These are phyloP conservation scores for Colaptes auratus DNA, from an alignment of 2,113 vertebrate genomes.

Conservation along the genomic window DNA sequence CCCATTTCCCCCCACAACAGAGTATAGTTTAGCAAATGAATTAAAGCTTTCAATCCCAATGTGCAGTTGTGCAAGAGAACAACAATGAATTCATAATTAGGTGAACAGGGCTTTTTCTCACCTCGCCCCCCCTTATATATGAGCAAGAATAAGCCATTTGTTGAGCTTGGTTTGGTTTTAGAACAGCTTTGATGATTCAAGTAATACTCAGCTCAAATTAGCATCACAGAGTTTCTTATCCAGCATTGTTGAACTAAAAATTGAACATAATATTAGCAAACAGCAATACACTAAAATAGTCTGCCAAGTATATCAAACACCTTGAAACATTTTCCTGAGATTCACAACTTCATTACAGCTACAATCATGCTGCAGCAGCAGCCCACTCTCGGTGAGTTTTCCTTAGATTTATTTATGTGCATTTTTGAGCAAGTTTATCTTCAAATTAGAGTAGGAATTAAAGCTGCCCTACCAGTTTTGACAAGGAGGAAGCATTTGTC, in stretches of 20 bases:
- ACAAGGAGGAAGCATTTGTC: not conserved
- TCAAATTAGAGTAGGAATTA: not conserved
- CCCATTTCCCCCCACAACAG: not conserved
- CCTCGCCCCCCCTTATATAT: not conserved
- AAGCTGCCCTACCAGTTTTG: not conserved
- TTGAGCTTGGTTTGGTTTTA: constrained; percentile 1
- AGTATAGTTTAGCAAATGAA: not conserved
- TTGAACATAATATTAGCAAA: not conserved
- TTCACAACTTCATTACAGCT: not conserved
- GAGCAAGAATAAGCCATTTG: not conserved
- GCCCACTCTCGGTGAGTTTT: not conserved
- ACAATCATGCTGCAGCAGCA: not conserved
- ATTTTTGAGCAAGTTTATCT: not conserved
- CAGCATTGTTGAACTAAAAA: constrained; percentile 14
- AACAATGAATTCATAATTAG: not conserved
- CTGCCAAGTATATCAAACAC: not conserved
- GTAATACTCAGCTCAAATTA: not conserved
- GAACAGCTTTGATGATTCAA: not conserved
- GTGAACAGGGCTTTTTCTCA: not conserved
- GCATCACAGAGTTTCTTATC: not conserved
- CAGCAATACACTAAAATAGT: not conserved
- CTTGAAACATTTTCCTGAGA: not conserved
- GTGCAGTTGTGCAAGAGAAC: not conserved
- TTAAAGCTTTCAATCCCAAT: constrained; percentile 5
- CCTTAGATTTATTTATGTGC: not conserved